A percentile compares a stretch with the other conserved stretches of the same genome.
These are phyloP conservation scores for Falco cherrug DNA, from an alignment of 2,797 vertebrate genomes.

Conservation along the genomic window DNA sequence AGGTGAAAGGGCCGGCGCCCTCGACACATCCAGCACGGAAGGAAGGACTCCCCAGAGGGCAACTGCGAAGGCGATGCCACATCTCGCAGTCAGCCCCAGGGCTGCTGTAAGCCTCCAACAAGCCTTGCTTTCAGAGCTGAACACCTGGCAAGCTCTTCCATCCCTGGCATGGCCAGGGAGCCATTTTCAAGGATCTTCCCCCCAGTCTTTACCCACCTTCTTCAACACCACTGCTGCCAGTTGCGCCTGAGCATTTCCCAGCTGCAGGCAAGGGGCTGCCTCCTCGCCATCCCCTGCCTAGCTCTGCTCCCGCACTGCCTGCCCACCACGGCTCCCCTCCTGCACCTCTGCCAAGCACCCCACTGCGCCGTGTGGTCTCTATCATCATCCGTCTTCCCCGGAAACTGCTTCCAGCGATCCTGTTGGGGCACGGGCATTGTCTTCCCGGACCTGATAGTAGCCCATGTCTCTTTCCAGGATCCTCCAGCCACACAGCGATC, in stretches of 20 bases:
- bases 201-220: background rate
- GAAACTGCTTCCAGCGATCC: background rate
- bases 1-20: background rate
- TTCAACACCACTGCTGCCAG: background rate
- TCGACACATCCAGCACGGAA: rapidly evolving
- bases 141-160: background rate
- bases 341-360: background rate
- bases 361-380: rapidly evolving
- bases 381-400: background rate
- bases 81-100: background rate
- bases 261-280: background rate
- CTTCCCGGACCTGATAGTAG: background rate
- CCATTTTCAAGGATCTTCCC: background rate
- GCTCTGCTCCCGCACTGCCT: background rate
- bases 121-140: background rate
- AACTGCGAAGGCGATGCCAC: background rate
- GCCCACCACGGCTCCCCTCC: background rate
- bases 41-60: background rate
- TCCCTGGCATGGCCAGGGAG: background rate
- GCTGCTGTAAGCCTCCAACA: background rate
- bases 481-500: background rate
- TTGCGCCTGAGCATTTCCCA: background rate
- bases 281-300: background rate
- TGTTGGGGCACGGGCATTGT: rapidly evolving
- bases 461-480: background rate